phyloP scores from a whole-genome alignment of 2,797 vertebrate genomes.

The Leptoclinus maculatus region DNA sequence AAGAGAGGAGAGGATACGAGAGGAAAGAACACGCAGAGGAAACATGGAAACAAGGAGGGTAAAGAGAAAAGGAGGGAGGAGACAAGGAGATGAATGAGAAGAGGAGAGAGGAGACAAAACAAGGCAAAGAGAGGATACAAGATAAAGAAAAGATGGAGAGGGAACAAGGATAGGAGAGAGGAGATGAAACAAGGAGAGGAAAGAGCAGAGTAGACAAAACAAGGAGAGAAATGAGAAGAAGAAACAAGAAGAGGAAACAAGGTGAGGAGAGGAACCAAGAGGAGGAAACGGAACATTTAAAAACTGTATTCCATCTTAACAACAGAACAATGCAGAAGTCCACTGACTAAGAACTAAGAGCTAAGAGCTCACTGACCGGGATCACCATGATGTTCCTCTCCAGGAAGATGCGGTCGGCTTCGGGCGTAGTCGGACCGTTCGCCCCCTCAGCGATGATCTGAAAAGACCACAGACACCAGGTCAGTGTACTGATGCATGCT shows the following conservation, averaged over 20 bases:
- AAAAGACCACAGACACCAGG: constrained; percentile 20
- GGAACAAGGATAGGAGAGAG: not conserved
- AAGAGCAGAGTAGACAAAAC: not conserved
- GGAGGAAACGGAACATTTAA: not conserved
- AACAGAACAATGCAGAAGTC: not conserved
- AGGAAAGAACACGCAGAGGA: not conserved
- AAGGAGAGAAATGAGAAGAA: too few relatives aligned
- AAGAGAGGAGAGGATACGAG: too few relatives aligned
- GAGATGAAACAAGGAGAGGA: rapidly evolving
- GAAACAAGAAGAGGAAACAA: not conserved
- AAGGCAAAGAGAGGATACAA: too few relatives aligned
- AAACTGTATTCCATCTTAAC: not conserved
- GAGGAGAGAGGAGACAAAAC: not conserved
- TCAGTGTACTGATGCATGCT: constrained; percentile 21
- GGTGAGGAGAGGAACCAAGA: too few relatives aligned
- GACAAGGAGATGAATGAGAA: too few relatives aligned
- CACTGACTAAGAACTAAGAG: too few relatives aligned
- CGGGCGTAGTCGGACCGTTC: constrained; percentile 95
- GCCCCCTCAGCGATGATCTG: constrained; percentile 97
- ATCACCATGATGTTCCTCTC: constrained; percentile 96
- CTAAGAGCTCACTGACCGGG: constrained; percentile 81
- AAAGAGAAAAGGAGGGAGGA: not conserved
- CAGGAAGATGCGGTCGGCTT: constrained; percentile 94
- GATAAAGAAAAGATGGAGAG: too few relatives aligned
- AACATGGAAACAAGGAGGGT: too few relatives aligned